Evolutionary conservation across 1,140 invertebrate genomes (phyloP).

Genomic region (Nasonia longicornis): DNA sequence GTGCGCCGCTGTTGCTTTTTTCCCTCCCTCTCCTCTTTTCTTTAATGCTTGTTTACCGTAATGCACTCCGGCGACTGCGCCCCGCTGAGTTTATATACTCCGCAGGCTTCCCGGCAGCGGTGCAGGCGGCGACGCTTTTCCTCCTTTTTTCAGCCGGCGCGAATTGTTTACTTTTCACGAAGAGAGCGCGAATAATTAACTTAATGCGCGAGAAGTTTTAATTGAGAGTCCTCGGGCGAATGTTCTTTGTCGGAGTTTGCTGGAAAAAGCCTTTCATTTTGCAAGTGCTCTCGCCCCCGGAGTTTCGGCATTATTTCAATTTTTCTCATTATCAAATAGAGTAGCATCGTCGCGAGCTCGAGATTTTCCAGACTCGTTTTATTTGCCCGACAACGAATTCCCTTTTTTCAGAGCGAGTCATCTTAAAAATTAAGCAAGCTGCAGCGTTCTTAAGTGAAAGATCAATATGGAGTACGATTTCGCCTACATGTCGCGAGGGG

Average conservation of each 20-base stretch:
- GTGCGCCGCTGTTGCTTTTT: not conserved
- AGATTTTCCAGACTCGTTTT: not conserved
- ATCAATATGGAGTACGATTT: conserved; percentile 6
- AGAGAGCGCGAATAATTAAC: conserved; percentile 34
- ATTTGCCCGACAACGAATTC: not conserved
- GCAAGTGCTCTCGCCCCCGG: not conserved
- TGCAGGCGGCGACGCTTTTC: not conserved
- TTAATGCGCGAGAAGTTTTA: conserved; percentile 37
- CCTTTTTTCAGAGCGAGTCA: not conserved
- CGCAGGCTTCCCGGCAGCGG: not conserved
- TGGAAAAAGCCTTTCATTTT: not conserved
- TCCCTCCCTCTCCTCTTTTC: not conserved
- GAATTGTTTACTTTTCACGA: conserved; percentile 23
- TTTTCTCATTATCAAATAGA: not conserved
- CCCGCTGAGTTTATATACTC: not conserved
- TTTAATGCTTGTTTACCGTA: conserved; percentile 38
- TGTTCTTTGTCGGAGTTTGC: conserved; percentile 6
- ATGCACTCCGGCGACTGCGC: conserved; percentile 16
- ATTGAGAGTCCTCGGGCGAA: conserved; percentile 2
- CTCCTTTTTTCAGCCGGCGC: not conserved
- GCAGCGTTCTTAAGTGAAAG: not conserved
- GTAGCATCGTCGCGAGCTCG: not conserved
- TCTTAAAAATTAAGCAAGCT: not conserved
- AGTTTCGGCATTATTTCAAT: not conserved
- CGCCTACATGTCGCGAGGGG: not conserved